These are phyloP conservation scores for Synergus japonicus DNA, from an alignment of 2,888 invertebrate species.

Conservation along the genomic window DNA sequence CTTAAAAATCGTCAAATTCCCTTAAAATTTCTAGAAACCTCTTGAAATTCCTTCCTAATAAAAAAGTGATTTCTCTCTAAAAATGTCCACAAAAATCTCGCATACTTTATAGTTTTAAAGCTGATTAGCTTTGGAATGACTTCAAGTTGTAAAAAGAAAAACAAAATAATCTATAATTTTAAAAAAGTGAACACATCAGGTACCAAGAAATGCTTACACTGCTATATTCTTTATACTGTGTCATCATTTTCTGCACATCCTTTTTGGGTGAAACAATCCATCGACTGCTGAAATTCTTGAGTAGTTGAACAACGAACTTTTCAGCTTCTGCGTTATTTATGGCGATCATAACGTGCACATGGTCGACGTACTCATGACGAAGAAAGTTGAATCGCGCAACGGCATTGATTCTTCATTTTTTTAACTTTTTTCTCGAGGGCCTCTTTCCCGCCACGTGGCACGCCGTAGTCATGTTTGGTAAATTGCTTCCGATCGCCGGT, in stretches of 20 bases:
- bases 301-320: not conserved
- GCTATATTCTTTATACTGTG: too few relatives aligned
- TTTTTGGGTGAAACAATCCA: not conserved
- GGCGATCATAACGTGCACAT: not conserved
- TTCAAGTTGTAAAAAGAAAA: too few relatives aligned
- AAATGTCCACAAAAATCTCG: too few relatives aligned
- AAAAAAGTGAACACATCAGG: too few relatives aligned
- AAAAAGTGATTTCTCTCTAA: too few relatives aligned
- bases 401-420: conserved; percentile 2
- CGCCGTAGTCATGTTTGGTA: conserved; percentile 59
- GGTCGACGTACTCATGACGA: not conserved
- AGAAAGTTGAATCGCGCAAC: conserved; percentile 2
- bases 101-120: too few relatives aligned
- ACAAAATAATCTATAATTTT: not conserved
- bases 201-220: too few relatives aligned
- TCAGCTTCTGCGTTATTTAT: not conserved
- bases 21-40: too few relatives aligned
- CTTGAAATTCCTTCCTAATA: too few relatives aligned
- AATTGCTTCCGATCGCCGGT: conserved; percentile 69
- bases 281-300: not conserved
- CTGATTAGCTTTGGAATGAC: too few relatives aligned
- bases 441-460: conserved; percentile 63
- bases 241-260: not conserved
- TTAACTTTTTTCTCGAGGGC: conserved; percentile 27
- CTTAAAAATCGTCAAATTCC: too few relatives aligned